Evolutionary conservation across 2,113 vertebrate species (phyloP).

Genomic region (Cryptomyrus ogoouensis): DNA sequence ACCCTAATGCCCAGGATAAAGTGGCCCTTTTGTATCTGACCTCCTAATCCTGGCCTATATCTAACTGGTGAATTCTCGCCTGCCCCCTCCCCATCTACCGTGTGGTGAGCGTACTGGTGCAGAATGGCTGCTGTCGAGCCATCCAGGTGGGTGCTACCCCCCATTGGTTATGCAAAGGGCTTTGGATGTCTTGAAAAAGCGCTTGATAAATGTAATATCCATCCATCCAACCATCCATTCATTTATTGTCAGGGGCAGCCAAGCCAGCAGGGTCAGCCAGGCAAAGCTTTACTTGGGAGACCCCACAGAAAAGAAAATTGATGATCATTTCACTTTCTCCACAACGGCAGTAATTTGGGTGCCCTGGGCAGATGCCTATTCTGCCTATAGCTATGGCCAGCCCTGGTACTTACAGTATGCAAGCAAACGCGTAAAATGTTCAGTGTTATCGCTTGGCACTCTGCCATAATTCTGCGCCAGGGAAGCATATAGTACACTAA

Average conservation of each 20-base stretch:
- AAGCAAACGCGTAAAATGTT: neutral
- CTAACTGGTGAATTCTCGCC: neutral
- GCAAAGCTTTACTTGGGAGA: neutral
- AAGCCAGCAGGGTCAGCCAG: neutral
- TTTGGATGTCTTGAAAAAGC: too few relatives aligned
- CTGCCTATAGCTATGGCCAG: neutral
- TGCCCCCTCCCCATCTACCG: neutral
- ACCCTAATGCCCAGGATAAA: neutral
- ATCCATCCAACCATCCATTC: neutral
- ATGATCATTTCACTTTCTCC: neutral
- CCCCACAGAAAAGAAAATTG: neutral
- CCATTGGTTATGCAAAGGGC: too few relatives aligned
- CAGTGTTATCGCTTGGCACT: neutral
- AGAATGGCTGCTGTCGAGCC: neutral
- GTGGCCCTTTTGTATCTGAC: neutral
- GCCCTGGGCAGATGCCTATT: neutral
- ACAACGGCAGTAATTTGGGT: neutral
- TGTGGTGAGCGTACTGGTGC: neutral
- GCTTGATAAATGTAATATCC: neutral
- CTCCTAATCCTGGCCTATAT: neutral
- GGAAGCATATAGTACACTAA: neutral
- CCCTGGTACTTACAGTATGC: neutral
- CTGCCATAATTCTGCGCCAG: neutral
- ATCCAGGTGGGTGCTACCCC: neutral
- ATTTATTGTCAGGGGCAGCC: neutral